Conservation (phyloP, 2,797 vertebrate genomes). For the Microcaecilia unicolor region DNA sequence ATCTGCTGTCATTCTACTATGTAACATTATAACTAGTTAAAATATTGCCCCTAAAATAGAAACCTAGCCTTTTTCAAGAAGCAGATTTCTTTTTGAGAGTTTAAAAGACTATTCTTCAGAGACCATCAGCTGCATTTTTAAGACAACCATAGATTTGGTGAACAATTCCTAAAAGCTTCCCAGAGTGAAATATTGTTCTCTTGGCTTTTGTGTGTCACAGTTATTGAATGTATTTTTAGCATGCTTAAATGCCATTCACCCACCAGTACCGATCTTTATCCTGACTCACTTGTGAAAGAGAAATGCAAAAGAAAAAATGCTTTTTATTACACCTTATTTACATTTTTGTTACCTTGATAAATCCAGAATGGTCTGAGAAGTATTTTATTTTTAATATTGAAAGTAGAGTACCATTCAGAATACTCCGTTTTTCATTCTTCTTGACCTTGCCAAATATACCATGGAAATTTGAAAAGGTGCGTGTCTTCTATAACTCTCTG, state of each 20-base stretch:
- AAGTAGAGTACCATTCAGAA: no score
- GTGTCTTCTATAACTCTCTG: no score
- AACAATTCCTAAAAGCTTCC: constrained; percentile 10
- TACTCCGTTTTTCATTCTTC: neutral
- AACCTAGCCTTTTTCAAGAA: no score
- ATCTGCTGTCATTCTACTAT: no score
- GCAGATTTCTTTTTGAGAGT: no score
- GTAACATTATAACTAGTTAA: no score
- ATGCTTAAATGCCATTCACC: constrained; percentile 14
- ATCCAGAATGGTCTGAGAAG: no score
- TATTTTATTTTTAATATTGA: no score
- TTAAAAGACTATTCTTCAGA: no score
- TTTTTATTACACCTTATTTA: constrained; percentile 4
- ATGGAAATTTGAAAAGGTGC: neutral
- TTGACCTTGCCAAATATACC: neutral
- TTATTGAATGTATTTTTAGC: constrained; percentile 25
- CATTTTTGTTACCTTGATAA: neutral
- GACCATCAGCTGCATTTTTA: no score
- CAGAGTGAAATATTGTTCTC: constrained; percentile 10
- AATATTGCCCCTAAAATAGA: no score
- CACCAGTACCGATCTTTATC: constrained; percentile 18
- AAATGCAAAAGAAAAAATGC: constrained; percentile 1
- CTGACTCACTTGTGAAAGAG: constrained; percentile 14
- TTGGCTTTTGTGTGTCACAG: constrained; percentile 1
- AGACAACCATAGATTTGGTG: neutral